Evolutionary conservation across 2,888 invertebrate species (phyloP).

Genomic region (Ditylenchus weischeri): DNA sequence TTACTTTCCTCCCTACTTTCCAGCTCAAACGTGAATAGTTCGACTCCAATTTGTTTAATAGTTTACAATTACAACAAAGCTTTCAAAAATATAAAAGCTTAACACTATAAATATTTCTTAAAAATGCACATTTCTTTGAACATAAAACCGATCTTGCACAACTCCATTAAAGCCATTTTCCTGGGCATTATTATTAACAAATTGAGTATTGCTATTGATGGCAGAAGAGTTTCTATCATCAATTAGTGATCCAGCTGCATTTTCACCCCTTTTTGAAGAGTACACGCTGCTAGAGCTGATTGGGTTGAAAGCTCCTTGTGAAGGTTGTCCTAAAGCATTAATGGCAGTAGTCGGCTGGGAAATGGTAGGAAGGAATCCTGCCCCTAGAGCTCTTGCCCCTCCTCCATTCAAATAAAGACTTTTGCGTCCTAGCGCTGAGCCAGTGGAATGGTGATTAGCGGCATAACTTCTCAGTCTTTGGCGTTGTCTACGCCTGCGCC

Average conservation of each 20-base stretch:
- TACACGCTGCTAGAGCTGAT: background rate
- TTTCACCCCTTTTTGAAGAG: no score
- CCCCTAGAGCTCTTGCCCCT: background rate
- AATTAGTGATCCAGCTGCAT: no score
- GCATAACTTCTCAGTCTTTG: background rate
- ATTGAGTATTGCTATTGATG: no score
- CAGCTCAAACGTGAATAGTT: no score
- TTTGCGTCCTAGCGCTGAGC: background rate
- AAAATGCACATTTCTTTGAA: slow-evolving; percentile 15
- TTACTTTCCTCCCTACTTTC: no score
- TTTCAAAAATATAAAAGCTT: background rate
- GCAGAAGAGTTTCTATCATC: no score
- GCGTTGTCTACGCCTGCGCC: slow-evolving; percentile 23
- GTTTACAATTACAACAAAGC: background rate
- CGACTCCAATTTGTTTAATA: no score
- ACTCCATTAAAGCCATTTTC: no score
- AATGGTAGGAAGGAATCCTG: slow-evolving; percentile 3
- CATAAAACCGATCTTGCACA: slow-evolving; percentile 5
- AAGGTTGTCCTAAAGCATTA: background rate
- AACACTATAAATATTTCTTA: background rate
- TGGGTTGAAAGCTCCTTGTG: slow-evolving; percentile 6
- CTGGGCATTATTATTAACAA: no score
- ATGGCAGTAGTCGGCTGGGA: slow-evolving; percentile 3
- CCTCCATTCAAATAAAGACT: background rate
- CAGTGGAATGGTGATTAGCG: slow-evolving; percentile 1